Percentiles rank a stretch among this genome's conserved stretches.
These are phyloP conservation scores for Spea bombifrons DNA, from an alignment of 2,113 vertebrate genomes.

Conservation along the genomic window DNA sequence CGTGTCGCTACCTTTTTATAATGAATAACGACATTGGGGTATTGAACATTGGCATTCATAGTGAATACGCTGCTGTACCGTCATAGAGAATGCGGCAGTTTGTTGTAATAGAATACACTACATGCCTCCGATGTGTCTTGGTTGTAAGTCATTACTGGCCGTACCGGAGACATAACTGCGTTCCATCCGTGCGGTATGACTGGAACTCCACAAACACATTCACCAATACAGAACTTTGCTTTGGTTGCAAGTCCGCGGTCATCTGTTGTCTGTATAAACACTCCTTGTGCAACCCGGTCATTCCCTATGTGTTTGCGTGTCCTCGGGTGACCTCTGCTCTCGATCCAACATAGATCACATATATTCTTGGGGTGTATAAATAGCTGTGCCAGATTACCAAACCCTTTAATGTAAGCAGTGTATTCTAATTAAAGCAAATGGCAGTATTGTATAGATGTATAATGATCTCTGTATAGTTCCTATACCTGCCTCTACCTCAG, in stretches of 20 bases:
- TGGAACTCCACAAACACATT: neutral
- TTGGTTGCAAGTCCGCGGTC: neutral
- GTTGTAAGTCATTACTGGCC: too few species aligned
- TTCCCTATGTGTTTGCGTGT: neutral
- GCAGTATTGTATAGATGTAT: too few species aligned
- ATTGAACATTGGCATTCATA: too few species aligned
- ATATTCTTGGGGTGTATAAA: constrained; percentile 10
- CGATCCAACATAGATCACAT: neutral
- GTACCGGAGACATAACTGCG: too few species aligned
- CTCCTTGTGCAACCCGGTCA: neutral
- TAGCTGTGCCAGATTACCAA: neutral
- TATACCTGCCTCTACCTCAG: too few species aligned
- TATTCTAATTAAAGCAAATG: neutral
- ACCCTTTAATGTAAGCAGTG: neutral
- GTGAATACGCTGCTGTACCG: too few species aligned
- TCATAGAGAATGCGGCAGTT: too few species aligned
- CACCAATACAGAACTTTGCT: constrained; percentile 4
- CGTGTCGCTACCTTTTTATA: too few species aligned
- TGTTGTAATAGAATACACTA: too few species aligned
- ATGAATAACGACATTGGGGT: too few species aligned
- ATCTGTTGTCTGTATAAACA: constrained; percentile 23
- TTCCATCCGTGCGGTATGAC: constrained; percentile 2
- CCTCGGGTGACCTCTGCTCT: neutral
- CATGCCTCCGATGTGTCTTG: too few species aligned
- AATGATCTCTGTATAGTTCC: too few species aligned